Conservation (phyloP, 2,888 invertebrate genomes). For the Cantharis rufa region DNA sequence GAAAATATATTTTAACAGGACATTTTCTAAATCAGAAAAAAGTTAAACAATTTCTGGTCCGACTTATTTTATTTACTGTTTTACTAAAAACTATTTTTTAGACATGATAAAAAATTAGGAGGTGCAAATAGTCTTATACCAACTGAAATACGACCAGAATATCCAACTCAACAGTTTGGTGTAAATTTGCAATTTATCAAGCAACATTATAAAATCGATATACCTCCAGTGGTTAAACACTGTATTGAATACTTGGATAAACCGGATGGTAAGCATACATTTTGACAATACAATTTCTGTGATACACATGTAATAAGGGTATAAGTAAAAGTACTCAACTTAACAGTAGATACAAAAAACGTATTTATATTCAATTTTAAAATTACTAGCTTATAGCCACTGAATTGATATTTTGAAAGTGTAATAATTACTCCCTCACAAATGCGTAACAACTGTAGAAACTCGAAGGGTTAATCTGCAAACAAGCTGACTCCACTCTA, state of each 20-base stretch:
- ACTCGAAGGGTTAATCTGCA: too few species aligned
- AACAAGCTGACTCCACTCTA: too few species aligned
- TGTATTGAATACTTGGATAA: constrained; percentile 89
- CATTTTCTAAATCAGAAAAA: neutral
- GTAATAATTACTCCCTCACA: too few species aligned
- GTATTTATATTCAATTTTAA: too few species aligned
- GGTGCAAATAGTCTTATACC: constrained; percentile 50
- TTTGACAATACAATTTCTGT: too few species aligned
- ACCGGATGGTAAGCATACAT: constrained; percentile 74
- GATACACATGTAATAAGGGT: too few species aligned
- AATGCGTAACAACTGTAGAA: too few species aligned
- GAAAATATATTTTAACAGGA: neutral
- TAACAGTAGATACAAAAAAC: too few species aligned
- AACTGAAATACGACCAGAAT: constrained; percentile 48
- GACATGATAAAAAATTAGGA: constrained; percentile 77
- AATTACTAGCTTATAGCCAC: too few species aligned
- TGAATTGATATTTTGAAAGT: too few species aligned
- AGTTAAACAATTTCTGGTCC: neutral
- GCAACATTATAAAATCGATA: constrained; percentile 80
- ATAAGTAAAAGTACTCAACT: too few species aligned
- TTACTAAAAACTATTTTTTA: constrained; percentile 49
- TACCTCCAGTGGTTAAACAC: constrained; percentile 91
- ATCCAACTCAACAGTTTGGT: constrained; percentile 90
- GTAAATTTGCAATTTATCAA: constrained; percentile 91
- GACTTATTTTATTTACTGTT: neutral